Evolutionary conservation across 1,140 invertebrate genomes (phyloP), one percentile per base, ranked within the genome.

Genomic region (Papilio glaucus): DNA sequence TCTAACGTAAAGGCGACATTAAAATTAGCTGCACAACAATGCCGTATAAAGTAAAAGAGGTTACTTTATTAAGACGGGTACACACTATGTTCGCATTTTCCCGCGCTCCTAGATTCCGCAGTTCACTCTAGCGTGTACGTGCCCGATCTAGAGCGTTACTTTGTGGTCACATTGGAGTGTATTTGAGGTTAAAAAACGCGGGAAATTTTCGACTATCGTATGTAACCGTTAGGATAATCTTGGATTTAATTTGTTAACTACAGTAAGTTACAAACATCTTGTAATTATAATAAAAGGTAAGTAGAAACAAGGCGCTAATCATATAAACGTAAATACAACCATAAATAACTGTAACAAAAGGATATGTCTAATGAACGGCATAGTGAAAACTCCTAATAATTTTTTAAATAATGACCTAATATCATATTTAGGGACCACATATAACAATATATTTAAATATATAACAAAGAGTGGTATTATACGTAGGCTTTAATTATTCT

Each of bases 321-420:
- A 60, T 29, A 12, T 5, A 15, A 33, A 62, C 62, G 10, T 39
- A 18, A 65, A 39, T 39, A 65, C 62, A 18, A 41, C 62, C 62
- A 65, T 39, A 18, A 65, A 39, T 18, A 21, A 29, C 24, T 8
- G 13, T 61, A 33, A 61, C 29, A 39, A 13, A 65, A 12, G 18
- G 37, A 63, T 65, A 65, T 38, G 62, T 65, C 29, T 61, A 0
- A 33, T 37, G n/a, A 61, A 61, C n/a, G 15, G 10, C 15, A 37
- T 8, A 15, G 33, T n/a, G n/a, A n/a, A n/a, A n/a, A 65, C 12
- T 21, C 9, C 7, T 12, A 24, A 49, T n/a, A n/a, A n/a, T n/a
- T n/a, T n/a, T n/a, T n/a, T 6, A 33, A 33, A 33, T 6, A 33
- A 33, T 33, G 29, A 33, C 29, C 21, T 45, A 42, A 53, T 12